phyloP scores from a whole-genome alignment of 2,797 vertebrate species.

The Diplodus sargus region DNA sequence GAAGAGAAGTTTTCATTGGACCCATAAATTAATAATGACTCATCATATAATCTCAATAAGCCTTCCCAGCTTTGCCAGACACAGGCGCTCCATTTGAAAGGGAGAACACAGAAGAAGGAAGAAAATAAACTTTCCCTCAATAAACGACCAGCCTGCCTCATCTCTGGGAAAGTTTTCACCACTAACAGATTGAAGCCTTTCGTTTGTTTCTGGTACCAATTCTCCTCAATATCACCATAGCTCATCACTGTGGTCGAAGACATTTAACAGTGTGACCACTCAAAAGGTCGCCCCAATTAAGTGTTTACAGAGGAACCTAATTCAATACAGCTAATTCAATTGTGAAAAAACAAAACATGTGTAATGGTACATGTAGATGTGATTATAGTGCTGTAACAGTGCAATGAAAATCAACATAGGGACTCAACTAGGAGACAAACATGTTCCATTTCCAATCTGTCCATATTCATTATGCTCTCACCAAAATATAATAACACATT shows the following conservation, averaged over 20 bases:
- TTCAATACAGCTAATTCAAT: constrained; percentile 73
- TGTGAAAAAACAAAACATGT: constrained; percentile 69
- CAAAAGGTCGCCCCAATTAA: constrained; percentile 67
- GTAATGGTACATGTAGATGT: constrained; percentile 70
- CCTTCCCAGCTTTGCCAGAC: constrained; percentile 51
- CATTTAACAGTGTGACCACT: constrained; percentile 65
- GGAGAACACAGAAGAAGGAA: constrained; percentile 44
- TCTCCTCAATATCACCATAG: constrained; percentile 57
- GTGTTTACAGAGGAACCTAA: constrained; percentile 69
- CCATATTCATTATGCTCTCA: constrained; percentile 65
- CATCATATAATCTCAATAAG: constrained; percentile 64
- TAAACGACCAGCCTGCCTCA: constrained; percentile 50
- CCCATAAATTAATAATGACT: constrained; percentile 69
- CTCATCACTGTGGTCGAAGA: constrained; percentile 67
- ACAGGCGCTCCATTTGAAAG: constrained; percentile 45
- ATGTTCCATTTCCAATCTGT: constrained; percentile 64
- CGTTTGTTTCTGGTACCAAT: constrained; percentile 70
- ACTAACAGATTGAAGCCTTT: constrained; percentile 62
- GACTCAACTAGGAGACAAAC: constrained; percentile 60
- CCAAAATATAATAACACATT: constrained; percentile 64
- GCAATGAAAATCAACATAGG: constrained; percentile 51
- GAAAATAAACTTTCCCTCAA: constrained; percentile 54
- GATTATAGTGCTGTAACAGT: constrained; percentile 57
- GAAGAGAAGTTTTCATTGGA: constrained; percentile 48
- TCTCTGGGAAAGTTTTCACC: constrained; percentile 69